These are phyloP conservation scores for Thyatira batis DNA, from an alignment of 2,888 invertebrate genomes.

Conservation along the genomic window DNA sequence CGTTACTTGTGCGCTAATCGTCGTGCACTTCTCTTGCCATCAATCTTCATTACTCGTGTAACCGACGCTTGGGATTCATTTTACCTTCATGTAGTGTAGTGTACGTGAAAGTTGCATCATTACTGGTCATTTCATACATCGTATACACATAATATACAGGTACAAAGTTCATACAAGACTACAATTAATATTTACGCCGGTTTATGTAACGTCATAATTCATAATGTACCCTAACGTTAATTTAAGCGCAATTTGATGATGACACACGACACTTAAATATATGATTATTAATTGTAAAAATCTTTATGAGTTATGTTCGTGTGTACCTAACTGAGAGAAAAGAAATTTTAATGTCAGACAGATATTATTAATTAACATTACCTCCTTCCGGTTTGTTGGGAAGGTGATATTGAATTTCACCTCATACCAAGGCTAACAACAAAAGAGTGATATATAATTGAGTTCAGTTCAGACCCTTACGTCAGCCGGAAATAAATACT, in stretches of 20 bases:
- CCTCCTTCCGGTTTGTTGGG: neutral
- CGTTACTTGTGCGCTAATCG: slow-evolving; percentile 51
- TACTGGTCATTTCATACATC: slow-evolving; percentile 50
- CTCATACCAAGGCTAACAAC: neutral
- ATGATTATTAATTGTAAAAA: neutral
- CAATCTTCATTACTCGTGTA: slow-evolving; percentile 77
- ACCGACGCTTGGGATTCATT: slow-evolving; percentile 69
- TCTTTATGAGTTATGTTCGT: neutral
- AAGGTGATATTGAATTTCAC: neutral
- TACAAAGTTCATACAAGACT: neutral
- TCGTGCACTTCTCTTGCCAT: slow-evolving; percentile 58
- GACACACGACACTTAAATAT: neutral
- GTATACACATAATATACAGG: slow-evolving; percentile 16
- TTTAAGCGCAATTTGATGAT: neutral
- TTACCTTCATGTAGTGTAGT: slow-evolving; percentile 47
- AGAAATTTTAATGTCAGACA: neutral
- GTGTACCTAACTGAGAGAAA: neutral
- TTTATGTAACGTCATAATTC: neutral
- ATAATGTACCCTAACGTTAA: neutral
- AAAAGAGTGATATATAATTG: slow-evolving; percentile 1
- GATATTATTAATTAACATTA: neutral
- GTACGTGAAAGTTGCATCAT: slow-evolving; percentile 74
- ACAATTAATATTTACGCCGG: neutral
- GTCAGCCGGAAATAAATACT: slow-evolving; percentile 1
- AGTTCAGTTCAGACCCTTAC: slow-evolving; percentile 3